Conservation (phyloP, 1,140 invertebrate species). For the Anoplophora glabripennis region DNA sequence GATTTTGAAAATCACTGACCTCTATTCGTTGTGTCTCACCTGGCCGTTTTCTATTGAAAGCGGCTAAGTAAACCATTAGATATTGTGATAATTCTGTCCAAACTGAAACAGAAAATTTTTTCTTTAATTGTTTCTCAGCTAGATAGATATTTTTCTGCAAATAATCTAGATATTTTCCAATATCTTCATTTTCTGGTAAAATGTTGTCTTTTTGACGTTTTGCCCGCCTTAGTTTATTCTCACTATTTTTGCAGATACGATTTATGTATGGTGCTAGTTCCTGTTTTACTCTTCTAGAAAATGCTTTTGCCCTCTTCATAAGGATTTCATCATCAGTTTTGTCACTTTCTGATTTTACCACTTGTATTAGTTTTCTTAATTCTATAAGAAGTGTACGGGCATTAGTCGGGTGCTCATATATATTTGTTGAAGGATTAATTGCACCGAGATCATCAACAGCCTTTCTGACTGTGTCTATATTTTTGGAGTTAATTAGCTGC, state of each 20-base stretch:
- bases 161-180: too few species aligned
- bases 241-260: neutral
- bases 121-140: too few species aligned
- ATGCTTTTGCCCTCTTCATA: neutral
- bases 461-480: neutral
- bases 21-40: too few species aligned
- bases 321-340: neutral
- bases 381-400: neutral
- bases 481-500: too few species aligned
- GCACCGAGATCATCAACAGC: neutral
- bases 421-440: neutral
- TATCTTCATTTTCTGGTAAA: too few species aligned
- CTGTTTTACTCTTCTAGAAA: neutral
- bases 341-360: neutral
- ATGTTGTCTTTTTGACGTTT: too few species aligned
- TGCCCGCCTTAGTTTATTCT: neutral
- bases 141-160: too few species aligned
- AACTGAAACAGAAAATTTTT: too few species aligned
- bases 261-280: slow-evolving; percentile 2
- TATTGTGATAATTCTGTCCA: too few species aligned
- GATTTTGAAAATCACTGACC: too few species aligned
- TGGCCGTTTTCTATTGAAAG: too few species aligned
- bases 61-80: too few species aligned
- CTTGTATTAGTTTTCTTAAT: neutral
- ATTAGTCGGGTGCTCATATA: neutral